phyloP scores from a whole-genome alignment of 1,140 invertebrate species.

The Melitaea cinxia region DNA sequence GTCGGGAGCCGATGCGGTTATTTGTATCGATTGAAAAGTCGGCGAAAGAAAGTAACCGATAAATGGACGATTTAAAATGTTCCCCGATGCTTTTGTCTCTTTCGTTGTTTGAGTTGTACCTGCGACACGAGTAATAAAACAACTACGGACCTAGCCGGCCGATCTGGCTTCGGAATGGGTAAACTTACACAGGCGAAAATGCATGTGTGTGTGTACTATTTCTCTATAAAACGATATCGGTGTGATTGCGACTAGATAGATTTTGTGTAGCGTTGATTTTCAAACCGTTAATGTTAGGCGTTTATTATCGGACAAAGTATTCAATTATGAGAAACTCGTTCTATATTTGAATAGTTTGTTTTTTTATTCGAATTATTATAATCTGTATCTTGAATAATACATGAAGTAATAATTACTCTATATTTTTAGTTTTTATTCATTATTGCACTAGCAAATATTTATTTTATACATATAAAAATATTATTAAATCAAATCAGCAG shows the following conservation, averaged over 20 bases:
- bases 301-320: background rate
- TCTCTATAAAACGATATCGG: conserved; percentile 21
- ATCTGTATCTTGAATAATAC: too few relatives aligned
- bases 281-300: background rate
- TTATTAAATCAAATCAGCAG: too few relatives aligned
- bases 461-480: too few relatives aligned
- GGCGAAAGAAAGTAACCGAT: conserved; percentile 57
- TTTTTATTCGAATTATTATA: too few relatives aligned
- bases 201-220: conserved; percentile 13
- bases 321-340: background rate
- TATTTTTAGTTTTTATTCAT: too few relatives aligned
- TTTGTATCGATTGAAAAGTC: conserved; percentile 66
- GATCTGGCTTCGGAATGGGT: conserved; percentile 32
- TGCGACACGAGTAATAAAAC: conserved; percentile 47
- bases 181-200: conserved; percentile 20
- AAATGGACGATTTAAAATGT: conserved; percentile 56
- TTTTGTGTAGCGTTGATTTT: conserved; percentile 9
- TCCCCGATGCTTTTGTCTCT: conserved; percentile 66
- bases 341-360: background rate
- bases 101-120: conserved; percentile 53
- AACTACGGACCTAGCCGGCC: conserved; percentile 39
- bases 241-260: conserved; percentile 8
- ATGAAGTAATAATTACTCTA: too few relatives aligned
- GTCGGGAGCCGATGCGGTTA: conserved; percentile 39
- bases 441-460: too few relatives aligned